Base-by-base conservation (phyloP, 2,797 vertebrate genomes). In the Poecilia gillii region DNA sequence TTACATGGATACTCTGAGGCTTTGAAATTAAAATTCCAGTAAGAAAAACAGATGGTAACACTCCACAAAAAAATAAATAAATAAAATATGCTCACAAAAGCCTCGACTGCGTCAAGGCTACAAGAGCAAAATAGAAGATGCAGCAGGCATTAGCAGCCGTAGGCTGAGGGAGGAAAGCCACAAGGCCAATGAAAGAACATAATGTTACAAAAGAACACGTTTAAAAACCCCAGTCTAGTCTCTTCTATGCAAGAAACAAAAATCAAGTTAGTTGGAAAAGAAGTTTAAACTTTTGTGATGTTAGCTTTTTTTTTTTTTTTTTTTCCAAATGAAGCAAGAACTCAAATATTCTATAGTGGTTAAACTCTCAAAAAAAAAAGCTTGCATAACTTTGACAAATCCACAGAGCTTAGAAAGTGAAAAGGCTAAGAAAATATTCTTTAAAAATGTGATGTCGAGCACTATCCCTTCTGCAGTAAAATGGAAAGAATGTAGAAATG, bases 141-240 rank as follows among this genome's bases (percentile, higher is more conserved):
- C 13, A 70, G 41, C 11, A 66, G 57, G 14, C 43, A 43, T 46
- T 81, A 39, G 64, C 6, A 46, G 13, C 45, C 64, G 33, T 11
- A 66, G 46, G 41, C 62, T 68, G 11, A 78, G 20, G 6, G 57
- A 66, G 73, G 14, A 80, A 81, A 64, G 64, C 70, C 43, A 78
- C 41, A 75, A 46, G n/a, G 47, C 74, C 49, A 78, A 28, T 31
- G 43, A 25, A 62, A n/a, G 66, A 46, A 51, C 66, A 46, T 74
- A 77, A 55, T 39, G 49, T 51, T 73, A 33, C 59, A 13, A 79
- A 41, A 28, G 12, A 23, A 74, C 47, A 51, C 47, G 46, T 57
- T 76, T 43, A 20, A 18, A 68, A 59, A 20, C 1, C 3, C 28
- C 20, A 55, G n/a, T 79, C 28, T 25, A 20, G 49, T 71, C 70